Percentiles rank a stretch among this genome's conserved stretches.
Evolutionary conservation across 2,113 vertebrate genomes (phyloP).

Genomic region (Rafetus swinhoei): DNA sequence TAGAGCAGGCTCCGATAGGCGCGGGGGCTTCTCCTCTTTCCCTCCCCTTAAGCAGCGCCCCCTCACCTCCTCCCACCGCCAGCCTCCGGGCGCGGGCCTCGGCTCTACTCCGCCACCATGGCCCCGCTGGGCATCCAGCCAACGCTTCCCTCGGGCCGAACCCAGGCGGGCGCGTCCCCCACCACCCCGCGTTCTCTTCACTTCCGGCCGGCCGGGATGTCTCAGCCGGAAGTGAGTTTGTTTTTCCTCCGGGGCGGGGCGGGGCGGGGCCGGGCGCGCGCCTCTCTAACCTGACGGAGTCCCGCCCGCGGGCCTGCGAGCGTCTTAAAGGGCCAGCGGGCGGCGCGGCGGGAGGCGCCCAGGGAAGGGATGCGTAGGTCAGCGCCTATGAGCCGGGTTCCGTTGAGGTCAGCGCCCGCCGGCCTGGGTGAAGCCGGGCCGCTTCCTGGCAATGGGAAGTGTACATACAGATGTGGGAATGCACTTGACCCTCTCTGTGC

Average conservation of each 20-base stretch:
- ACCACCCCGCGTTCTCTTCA: neutral
- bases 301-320: rapidly evolving
- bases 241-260: neutral
- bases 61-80: neutral
- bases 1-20: no score
- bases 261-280: neutral
- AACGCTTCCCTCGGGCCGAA: neutral
- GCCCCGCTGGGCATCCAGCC: neutral
- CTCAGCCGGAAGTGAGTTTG: neutral
- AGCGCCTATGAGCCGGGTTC: no score
- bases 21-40: neutral
- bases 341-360: neutral
- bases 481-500: no score
- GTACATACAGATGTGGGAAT: no score
- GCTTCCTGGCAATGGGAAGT: neutral
- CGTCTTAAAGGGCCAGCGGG: slow-evolving; percentile 14
- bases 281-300: rapidly evolving
- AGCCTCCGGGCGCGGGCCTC: neutral
- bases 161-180: no score
- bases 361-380: rapidly evolving
- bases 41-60: neutral
- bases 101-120: neutral
- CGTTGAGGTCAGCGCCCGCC: no score
- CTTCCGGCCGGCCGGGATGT: neutral
- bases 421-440: neutral